Percentiles rank a stretch among this genome's conserved stretches.
These are phyloP conservation scores for Malaclemys terrapin DNA, from an alignment of 2,113 vertebrate species.

Conservation along the genomic window DNA sequence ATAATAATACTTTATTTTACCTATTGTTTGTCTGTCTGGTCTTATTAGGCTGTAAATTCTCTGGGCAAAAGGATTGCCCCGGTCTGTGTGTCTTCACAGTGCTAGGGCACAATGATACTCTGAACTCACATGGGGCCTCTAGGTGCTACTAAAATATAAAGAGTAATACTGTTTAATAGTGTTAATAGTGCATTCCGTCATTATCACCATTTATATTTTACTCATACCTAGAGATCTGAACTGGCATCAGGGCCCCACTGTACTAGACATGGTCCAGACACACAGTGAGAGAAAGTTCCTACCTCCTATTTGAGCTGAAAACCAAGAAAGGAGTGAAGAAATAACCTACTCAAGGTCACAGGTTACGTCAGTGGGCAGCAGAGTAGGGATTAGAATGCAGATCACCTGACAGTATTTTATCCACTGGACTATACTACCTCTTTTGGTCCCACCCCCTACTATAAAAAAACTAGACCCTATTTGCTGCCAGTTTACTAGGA, in stretches of 20 bases:
- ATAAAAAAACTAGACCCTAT: not conserved
- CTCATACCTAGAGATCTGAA: not conserved
- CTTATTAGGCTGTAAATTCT: no score
- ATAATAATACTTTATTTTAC: no score
- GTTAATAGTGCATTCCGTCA: not conserved
- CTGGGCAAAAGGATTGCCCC: no score
- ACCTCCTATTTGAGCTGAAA: not conserved
- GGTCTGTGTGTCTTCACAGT: no score
- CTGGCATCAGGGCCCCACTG: not conserved
- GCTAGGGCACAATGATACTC: not conserved
- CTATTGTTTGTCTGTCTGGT: no score
- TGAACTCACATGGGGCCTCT: not conserved
- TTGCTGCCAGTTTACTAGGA: not conserved
- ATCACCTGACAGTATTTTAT: not conserved
- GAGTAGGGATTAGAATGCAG: not conserved
- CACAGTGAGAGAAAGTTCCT: not conserved
- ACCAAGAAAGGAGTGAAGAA: not conserved
- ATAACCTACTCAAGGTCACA: not conserved
- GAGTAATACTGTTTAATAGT: not conserved
- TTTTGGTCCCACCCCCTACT: not conserved
- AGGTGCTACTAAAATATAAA: not conserved
- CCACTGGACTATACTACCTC: rapidly evolving
- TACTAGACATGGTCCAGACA: not conserved
- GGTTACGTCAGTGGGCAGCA: not conserved
- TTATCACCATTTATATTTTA: not conserved